Base-by-base conservation (phyloP, 2,888 invertebrate genomes). In the Taenaris catops region DNA sequence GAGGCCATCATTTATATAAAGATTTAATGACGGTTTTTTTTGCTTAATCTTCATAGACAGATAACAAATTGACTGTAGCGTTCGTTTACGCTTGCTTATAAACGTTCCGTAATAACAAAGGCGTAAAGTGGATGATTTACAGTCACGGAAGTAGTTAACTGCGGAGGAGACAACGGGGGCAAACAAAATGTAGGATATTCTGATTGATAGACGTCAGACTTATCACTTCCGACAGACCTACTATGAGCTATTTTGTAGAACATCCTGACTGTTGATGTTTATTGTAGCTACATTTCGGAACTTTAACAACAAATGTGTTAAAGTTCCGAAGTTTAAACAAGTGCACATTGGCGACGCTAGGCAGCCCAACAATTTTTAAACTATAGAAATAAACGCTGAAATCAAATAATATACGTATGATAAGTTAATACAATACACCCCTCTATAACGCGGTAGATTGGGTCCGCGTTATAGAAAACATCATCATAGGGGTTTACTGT, bases 301-400 rank as follows among this genome's bases (percentile, higher is more conserved):
- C 23, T 21, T 16, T 8, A 16, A 9, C n/a, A n/a, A n/a, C n/a
- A 21, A n/a, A 4, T 19, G 19, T 14, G 14, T 14, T 4, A 14
- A 14, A 3, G n/a, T n/a, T n/a, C n/a, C n/a, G n/a, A n/a, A n/a
- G n/a, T n/a, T n/a, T n/a, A 68, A 76, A 73, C 70, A 67, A 70
- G 66, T 70, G 63, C 62, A 62, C 57, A 63, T 60, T 62, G 63
- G 60, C 54, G 49, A 50, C 54, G 52, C 51, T 25, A 25, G 54
- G 54, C 55, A 51, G 18, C 34, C 21, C 39, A 57, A 57, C 64
- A 64, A 72, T 71, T 68, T 74, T 70, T 76, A 80, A 75, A 70
- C 62, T 64, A 72, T 71, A 71, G 61, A 69, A 86, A 84, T 83
- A 84, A 86, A n/a, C n/a, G n/a, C n/a, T n/a, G n/a, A n/a, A n/a